These are phyloP conservation scores for Pegoplata infirma DNA, from an alignment of 2,888 invertebrate genomes.

Conservation along the genomic window DNA sequence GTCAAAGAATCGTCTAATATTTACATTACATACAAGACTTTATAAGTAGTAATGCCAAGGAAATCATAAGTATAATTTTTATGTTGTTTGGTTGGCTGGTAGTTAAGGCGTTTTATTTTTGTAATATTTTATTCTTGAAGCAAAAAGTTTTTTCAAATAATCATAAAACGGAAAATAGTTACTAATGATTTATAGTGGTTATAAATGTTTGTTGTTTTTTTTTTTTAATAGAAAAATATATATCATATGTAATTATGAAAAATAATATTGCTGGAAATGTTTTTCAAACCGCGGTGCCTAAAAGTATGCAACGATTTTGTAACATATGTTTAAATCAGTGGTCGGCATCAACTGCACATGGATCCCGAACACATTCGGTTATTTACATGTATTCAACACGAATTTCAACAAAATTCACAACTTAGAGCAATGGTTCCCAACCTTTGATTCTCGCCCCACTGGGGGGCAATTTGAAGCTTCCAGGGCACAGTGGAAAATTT, in stretches of 20 bases:
- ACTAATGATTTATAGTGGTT: constrained; percentile 43
- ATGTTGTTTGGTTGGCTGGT: constrained; percentile 7
- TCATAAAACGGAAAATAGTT: constrained; percentile 55
- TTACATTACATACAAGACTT: neutral
- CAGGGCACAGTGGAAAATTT: no score
- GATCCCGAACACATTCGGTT: no score
- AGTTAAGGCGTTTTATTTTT: constrained; percentile 23
- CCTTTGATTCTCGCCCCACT: no score
- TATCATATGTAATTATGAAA: neutral
- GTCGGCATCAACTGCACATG: no score
- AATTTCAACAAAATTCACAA: no score
- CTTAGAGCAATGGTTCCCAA: no score
- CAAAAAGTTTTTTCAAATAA: neutral
- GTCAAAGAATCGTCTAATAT: constrained; percentile 4
- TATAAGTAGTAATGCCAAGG: neutral
- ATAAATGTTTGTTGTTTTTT: neutral
- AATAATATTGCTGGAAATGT: neutral
- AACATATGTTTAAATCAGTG: no score
- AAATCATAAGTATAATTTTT: constrained; percentile 8
- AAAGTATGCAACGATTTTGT: neutral
- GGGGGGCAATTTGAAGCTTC: no score
- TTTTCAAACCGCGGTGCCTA: neutral
- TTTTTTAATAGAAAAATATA: no score
- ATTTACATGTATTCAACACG: no score
- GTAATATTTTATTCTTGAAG: constrained; percentile 36